Evolutionary conservation across 2,797 vertebrate genomes (phyloP).

Genomic region (Chelonia mydas): DNA sequence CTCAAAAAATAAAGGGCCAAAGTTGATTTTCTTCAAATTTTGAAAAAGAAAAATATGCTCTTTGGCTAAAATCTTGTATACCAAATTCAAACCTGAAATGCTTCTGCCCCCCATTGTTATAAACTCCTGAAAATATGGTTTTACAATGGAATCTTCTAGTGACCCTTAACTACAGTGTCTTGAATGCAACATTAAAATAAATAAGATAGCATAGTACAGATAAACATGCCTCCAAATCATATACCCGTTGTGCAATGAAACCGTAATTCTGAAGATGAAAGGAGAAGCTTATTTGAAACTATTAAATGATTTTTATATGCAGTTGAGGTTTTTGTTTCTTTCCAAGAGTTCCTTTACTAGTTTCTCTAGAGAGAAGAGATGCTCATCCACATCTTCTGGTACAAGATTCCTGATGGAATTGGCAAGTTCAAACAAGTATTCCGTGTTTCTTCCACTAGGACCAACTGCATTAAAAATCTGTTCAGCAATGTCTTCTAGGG

Average conservation of each 20-base stretch:
- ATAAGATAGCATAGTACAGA: slow-evolving; percentile 32
- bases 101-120: not conserved
- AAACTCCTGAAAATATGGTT: slow-evolving; percentile 6
- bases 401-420: slow-evolving; percentile 90
- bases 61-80: slow-evolving; percentile 27
- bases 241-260: slow-evolving; percentile 11
- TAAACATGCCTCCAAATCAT: slow-evolving; percentile 33
- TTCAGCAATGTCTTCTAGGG: slow-evolving; percentile 93
- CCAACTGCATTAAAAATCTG: slow-evolving; percentile 92
- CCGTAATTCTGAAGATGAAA: slow-evolving; percentile 25
- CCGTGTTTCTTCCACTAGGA: slow-evolving; percentile 93
- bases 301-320: slow-evolving; percentile 47
- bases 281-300: slow-evolving; percentile 4
- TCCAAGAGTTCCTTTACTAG: slow-evolving; percentile 87
- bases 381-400: slow-evolving; percentile 92
- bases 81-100: slow-evolving; percentile 25
- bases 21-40: slow-evolving; percentile 1
- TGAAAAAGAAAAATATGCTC: slow-evolving; percentile 20
- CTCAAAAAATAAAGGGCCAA: not conserved
- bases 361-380: slow-evolving; percentile 94
- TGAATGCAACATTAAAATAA: slow-evolving; percentile 48
- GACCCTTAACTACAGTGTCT: slow-evolving; percentile 10
- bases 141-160: not conserved
- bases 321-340: slow-evolving; percentile 71
- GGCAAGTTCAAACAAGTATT: slow-evolving; percentile 96